phyloP scores from a whole-genome alignment of 2,888 invertebrate genomes.

The Drosophila anomalata region DNA sequence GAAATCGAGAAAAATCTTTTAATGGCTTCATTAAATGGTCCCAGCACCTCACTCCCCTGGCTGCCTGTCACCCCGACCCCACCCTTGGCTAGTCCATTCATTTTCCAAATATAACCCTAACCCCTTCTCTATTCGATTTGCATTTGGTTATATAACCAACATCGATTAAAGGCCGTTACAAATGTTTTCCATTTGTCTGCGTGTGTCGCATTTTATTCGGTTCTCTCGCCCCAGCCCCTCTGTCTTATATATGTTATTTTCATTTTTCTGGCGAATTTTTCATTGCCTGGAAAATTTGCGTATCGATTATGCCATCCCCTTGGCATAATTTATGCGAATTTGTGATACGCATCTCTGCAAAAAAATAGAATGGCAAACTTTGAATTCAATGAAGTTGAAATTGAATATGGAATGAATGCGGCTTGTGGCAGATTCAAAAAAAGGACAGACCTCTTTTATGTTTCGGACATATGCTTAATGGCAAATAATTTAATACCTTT shows the following conservation, averaged over 20 bases:
- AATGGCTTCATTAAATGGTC: constrained; percentile 72
- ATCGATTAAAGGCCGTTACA: constrained; percentile 78
- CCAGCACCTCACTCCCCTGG: constrained; percentile 32
- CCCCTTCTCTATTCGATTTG: constrained; percentile 68
- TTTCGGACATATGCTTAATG: constrained; percentile 27
- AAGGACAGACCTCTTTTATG: constrained; percentile 4
- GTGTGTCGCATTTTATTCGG: constrained; percentile 55
- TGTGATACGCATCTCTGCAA: constrained; percentile 67
- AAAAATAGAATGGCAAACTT: constrained; percentile 36
- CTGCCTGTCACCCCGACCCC: constrained; percentile 11
- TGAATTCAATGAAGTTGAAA: constrained; percentile 45
- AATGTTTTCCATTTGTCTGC: constrained; percentile 78
- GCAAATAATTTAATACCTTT: constrained; percentile 9
- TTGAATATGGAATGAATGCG: constrained; percentile 37
- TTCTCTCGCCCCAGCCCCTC: constrained; percentile 4
- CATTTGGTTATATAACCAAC: constrained; percentile 61
- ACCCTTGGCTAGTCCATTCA: constrained; percentile 1
- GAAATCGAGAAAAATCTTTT: constrained; percentile 60
- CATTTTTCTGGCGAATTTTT: constrained; percentile 33
- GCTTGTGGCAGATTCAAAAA: constrained; percentile 32
- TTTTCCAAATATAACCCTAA: constrained; percentile 14
- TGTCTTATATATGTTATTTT: neutral
- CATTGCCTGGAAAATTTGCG: constrained; percentile 63
- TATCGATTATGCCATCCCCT: constrained; percentile 61
- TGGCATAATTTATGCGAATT: constrained; percentile 71